Conservation (phyloP, 2,888 invertebrate species). For the Morpho helenor region DNA sequence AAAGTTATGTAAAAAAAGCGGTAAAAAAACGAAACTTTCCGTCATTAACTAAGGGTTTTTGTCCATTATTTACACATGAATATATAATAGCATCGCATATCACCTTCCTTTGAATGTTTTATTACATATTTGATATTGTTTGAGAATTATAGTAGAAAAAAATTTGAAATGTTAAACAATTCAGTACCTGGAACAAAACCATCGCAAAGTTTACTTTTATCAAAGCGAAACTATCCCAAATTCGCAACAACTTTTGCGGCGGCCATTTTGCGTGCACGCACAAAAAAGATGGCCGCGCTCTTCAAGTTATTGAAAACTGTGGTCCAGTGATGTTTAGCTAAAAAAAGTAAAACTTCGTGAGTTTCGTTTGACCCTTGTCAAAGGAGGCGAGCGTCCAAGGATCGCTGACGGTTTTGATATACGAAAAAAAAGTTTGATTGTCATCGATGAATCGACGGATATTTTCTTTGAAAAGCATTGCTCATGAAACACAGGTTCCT, state of each 20-base stretch:
- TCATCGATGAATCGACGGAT: conserved; percentile 10
- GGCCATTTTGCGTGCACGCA: conserved; percentile 38
- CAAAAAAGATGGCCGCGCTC: conserved; percentile 39
- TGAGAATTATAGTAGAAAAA: too few relatives aligned
- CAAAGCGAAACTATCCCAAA: conserved; percentile 33
- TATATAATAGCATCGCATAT: too few relatives aligned
- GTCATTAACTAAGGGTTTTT: too few relatives aligned
- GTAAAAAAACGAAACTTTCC: too few relatives aligned
- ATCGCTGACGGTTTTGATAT: conserved; percentile 6
- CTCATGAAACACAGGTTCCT: neutral
- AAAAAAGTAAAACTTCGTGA: conserved; percentile 14
- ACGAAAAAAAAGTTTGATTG: conserved; percentile 4
- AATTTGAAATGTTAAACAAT: too few relatives aligned
- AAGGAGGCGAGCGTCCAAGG: conserved; percentile 1
- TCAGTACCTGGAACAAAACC: too few relatives aligned
- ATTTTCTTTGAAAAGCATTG: conserved; percentile 1
- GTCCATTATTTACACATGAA: too few relatives aligned
- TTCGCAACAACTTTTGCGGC: conserved; percentile 36
- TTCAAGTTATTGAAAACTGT: conserved; percentile 32
- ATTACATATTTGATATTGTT: too few relatives aligned
- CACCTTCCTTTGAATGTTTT: too few relatives aligned
- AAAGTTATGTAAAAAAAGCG: too few relatives aligned
- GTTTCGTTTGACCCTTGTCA: conserved; percentile 14
- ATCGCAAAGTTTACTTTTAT: conserved; percentile 32
- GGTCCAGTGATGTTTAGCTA: conserved; percentile 21